A percentile compares a stretch with the other conserved stretches of the same genome.
Evolutionary conservation across 2,888 invertebrate genomes (phyloP).

Genomic region (Agrotis exclamationis): DNA sequence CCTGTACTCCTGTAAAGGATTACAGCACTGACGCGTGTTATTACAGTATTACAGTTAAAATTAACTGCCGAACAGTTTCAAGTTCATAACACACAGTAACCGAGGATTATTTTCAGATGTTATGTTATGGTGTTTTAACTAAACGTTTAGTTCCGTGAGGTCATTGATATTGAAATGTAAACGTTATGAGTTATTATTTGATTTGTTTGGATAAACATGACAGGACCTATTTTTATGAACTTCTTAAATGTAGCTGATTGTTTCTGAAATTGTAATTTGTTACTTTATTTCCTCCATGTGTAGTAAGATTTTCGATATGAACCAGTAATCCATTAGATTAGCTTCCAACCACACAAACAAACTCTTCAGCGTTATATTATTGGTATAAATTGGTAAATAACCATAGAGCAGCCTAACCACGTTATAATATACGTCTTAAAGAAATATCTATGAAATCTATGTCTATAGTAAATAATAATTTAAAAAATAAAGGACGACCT

Average conservation of each 20-base stretch:
- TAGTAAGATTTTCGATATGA: too few relatives aligned
- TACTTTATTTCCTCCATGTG: too few relatives aligned
- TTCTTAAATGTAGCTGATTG: background rate
- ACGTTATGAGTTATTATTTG: slow-evolving; percentile 22
- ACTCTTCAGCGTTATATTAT: too few relatives aligned
- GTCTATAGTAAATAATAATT: too few relatives aligned
- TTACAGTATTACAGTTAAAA: slow-evolving; percentile 75
- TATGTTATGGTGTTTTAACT: slow-evolving; percentile 72
- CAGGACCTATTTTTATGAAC: background rate
- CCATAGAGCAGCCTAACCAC: too few relatives aligned
- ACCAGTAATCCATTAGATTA: too few relatives aligned
- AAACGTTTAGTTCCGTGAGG: slow-evolving; percentile 64
- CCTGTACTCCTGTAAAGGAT: slow-evolving; percentile 60
- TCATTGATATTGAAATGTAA: slow-evolving; percentile 59
- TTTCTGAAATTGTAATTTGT: too few relatives aligned
- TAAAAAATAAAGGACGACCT: too few relatives aligned
- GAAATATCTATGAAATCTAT: too few relatives aligned
- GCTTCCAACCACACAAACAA: too few relatives aligned
- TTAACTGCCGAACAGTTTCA: slow-evolving; percentile 77
- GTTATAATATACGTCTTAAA: too few relatives aligned
- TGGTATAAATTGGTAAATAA: too few relatives aligned
- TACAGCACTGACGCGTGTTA: slow-evolving; percentile 71
- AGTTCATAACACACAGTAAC: slow-evolving; percentile 75
- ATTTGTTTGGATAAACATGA: slow-evolving; percentile 11
- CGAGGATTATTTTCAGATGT: slow-evolving; percentile 71